Evolutionary conservation across 2,888 invertebrate genomes (phyloP).

Genomic region (Coelopa pilipes): DNA sequence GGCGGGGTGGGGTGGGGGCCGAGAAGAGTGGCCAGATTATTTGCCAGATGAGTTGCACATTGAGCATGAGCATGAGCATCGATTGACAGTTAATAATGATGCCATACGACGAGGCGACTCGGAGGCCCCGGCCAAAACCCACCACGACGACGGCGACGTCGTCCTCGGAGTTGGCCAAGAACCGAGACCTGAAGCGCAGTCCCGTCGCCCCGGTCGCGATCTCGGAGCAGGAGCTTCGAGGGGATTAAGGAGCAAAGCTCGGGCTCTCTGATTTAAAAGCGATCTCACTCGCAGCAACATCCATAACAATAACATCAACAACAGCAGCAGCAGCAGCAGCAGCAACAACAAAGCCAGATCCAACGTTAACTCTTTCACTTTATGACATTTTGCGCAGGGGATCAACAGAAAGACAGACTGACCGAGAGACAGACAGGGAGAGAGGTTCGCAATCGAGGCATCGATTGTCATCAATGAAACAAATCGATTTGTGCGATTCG

Average conservation of each 20-base stretch:
- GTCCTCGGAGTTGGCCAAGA: not conserved
- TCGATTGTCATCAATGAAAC: conserved; percentile 64
- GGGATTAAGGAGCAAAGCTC: too few relatives aligned
- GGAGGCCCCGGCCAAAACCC: too few relatives aligned
- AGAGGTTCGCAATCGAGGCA: conserved; percentile 37
- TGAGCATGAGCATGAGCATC: conserved; percentile 39
- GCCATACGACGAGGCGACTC: too few relatives aligned
- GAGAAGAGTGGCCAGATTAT: not conserved
- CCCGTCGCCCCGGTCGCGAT: conserved; percentile 27
- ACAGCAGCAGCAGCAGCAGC: not conserved
- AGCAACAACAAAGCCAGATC: conserved; percentile 38
- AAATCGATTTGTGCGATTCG: conserved; percentile 62
- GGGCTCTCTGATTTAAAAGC: not conserved
- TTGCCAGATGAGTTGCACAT: too few relatives aligned
- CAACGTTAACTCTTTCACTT: conserved; percentile 48
- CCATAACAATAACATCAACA: not conserved
- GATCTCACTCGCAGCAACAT: not conserved
- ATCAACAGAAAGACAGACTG: not conserved
- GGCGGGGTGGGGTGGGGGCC: too few relatives aligned
- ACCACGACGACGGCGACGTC: conserved; percentile 11
- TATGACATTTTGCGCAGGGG: conserved; percentile 60
- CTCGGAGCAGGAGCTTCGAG: not conserved
- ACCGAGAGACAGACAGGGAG: not conserved
- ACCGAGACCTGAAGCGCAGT: not conserved
- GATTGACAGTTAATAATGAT: conserved; percentile 55